Base-by-base conservation (phyloP, 2,888 invertebrate species). In the Leucoma salicis region DNA sequence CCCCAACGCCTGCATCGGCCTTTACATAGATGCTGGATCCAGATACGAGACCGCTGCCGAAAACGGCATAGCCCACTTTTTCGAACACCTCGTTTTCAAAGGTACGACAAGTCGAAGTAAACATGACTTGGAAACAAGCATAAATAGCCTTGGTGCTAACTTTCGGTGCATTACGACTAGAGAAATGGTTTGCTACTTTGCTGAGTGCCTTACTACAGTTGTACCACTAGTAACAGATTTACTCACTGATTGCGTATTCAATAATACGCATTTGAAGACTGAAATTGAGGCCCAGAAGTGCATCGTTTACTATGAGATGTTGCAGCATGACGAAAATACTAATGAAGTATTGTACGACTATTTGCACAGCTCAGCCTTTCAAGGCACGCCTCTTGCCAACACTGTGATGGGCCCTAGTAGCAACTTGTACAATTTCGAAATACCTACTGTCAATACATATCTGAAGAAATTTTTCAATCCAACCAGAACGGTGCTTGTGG, bases 181-280 rank as follows among this genome's bases (percentile, higher is more conserved):
- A 41, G 99, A 99, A 82, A 97, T 99, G 82, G 96, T 97, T 8
- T 97, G 96, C 0, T 99, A 97, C 83, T 99, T 97, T 75, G 98
- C 97, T 11, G 97, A 98, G 81, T 98, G 98, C 71, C 91, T 99
- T 48, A 91, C 94, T 1, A 93, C 95, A 70, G 97, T 99, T 85
- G 92, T 98, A 0, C 93, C 94, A 0, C 93, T 94, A 69, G 96
- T 97, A 3, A 91, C 99, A 14, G 98, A 99, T 74, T 96, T 99
- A 59, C 90, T 99, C 39, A 91, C 97, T 1, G 99, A 99, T 70
- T 99, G 99, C 70, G 92, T 99, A 14, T 96, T 97, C 71, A 97
- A 98, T 82, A 92, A 51, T 91, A 91, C 68, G 89, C 92, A 67
- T 47, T 57, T 53, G 3, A 35, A 42, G 0, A 14, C 49, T 0